A percentile compares a stretch with the other conserved stretches of the same genome.
Conservation (phyloP, 2,113 vertebrate species). For the Eurystomus gularis region DNA sequence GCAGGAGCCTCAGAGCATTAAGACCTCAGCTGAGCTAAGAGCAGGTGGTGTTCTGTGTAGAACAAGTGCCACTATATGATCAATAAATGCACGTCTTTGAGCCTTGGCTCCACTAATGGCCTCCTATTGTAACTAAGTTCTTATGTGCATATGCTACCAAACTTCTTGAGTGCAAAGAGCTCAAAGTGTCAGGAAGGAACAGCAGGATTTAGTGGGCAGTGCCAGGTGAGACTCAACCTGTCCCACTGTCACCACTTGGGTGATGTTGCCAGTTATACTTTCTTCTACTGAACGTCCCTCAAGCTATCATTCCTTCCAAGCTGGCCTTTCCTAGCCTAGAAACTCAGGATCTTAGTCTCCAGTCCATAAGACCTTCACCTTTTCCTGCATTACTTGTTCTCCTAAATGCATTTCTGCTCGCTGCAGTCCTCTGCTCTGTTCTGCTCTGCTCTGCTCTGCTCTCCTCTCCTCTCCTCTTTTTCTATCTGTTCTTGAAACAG, state of each 20-base stretch:
- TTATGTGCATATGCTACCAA: fast-evolving
- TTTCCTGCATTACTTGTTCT: background rate
- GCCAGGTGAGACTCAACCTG: background rate
- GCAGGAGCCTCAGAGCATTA: background rate
- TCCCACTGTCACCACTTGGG: background rate
- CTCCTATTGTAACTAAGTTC: background rate
- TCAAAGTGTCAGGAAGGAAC: background rate
- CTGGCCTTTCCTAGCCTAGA: background rate
- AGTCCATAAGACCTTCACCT: background rate
- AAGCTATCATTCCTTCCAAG: background rate
- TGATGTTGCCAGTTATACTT: background rate
- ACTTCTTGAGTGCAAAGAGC: background rate
- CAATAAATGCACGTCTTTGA: background rate
- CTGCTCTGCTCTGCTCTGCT: background rate
- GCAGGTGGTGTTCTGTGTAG: background rate
- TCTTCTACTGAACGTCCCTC: background rate
- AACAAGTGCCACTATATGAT: background rate
- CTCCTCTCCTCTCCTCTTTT: background rate
- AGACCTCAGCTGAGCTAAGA: background rate
- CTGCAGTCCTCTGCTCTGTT: background rate
- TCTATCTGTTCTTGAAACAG: background rate
- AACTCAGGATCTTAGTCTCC: background rate
- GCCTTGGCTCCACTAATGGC: background rate
- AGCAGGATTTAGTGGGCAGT: background rate
- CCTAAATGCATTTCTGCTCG: background rate